phyloP scores from a whole-genome alignment of 1,140 invertebrate genomes.

The Drosophila yakuba region DNA sequence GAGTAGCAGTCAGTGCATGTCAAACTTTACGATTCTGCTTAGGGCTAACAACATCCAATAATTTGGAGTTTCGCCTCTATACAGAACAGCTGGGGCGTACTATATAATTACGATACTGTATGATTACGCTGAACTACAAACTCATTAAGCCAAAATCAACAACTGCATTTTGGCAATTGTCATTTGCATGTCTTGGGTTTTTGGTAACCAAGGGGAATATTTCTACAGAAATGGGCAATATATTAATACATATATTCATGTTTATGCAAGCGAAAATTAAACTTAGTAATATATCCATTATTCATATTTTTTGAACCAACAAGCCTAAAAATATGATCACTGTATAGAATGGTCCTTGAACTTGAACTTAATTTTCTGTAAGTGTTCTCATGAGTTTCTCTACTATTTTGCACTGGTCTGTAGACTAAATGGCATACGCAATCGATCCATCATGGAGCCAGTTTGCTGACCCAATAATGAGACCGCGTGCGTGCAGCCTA shows the following conservation, averaged over 20 bases:
- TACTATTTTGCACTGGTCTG: not conserved
- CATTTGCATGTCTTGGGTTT: slow-evolving; percentile 60
- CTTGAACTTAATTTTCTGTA: not conserved
- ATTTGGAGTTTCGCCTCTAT: slow-evolving; percentile 32
- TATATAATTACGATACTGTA: slow-evolving; percentile 59
- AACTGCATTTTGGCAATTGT: slow-evolving; percentile 60
- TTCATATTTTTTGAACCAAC: too few species aligned
- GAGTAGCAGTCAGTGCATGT: slow-evolving; percentile 31
- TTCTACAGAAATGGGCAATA: slow-evolving; percentile 1
- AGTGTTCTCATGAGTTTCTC: not conserved
- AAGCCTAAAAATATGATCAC: too few species aligned
- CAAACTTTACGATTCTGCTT: slow-evolving; percentile 40
- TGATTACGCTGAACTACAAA: slow-evolving; percentile 77
- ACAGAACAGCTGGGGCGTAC: slow-evolving; percentile 37
- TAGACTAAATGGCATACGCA: not conserved
- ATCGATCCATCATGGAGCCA: slow-evolving; percentile 39
- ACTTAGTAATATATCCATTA: not conserved
- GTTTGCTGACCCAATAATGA: slow-evolving; percentile 36
- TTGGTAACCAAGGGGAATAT: not conserved
- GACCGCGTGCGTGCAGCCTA: slow-evolving; percentile 38
- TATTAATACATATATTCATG: not conserved
- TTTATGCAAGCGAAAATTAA: too few species aligned
- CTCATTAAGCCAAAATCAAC: slow-evolving; percentile 78
- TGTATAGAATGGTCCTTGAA: too few species aligned
- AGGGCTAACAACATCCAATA: slow-evolving; percentile 34